These are phyloP conservation scores for Strix occidentalis DNA, from an alignment of 2,797 vertebrate species.

Conservation along the genomic window DNA sequence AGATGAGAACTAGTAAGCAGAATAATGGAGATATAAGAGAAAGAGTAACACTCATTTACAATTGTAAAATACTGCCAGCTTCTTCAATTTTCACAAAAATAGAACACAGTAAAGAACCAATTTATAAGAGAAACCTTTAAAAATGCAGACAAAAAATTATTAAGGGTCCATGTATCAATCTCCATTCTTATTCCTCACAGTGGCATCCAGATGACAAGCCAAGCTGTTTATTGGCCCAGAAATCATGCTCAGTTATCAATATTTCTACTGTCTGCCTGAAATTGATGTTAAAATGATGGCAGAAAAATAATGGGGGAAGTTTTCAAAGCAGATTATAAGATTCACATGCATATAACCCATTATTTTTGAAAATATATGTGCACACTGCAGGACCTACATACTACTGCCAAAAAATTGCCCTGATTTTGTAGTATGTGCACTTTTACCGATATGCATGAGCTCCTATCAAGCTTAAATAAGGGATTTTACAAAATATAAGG, in stretches of 20 bases:
- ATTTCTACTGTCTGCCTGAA: background rate
- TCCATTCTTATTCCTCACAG: background rate
- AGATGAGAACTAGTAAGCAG: background rate
- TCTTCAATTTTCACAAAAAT: constrained; percentile 1
- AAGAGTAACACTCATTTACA: background rate
- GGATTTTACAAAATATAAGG: background rate
- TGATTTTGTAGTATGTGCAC: background rate
- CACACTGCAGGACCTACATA: background rate
- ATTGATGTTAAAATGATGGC: background rate
- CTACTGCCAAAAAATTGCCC: background rate
- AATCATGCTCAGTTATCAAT: background rate
- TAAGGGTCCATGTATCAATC: background rate
- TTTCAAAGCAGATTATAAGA: background rate
- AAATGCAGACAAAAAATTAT: background rate
- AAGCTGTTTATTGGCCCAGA: background rate
- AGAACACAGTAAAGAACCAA: background rate
- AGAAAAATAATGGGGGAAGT: background rate
- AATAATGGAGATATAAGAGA: background rate
- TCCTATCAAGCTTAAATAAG: background rate
- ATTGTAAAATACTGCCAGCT: background rate
- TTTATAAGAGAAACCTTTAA: background rate
- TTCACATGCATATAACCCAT: background rate
- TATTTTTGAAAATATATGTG: background rate
- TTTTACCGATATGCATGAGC: background rate
- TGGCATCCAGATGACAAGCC: background rate